These are phyloP conservation scores for Aphrophora alni DNA, from an alignment of 2,888 invertebrate species.

Conservation along the genomic window DNA sequence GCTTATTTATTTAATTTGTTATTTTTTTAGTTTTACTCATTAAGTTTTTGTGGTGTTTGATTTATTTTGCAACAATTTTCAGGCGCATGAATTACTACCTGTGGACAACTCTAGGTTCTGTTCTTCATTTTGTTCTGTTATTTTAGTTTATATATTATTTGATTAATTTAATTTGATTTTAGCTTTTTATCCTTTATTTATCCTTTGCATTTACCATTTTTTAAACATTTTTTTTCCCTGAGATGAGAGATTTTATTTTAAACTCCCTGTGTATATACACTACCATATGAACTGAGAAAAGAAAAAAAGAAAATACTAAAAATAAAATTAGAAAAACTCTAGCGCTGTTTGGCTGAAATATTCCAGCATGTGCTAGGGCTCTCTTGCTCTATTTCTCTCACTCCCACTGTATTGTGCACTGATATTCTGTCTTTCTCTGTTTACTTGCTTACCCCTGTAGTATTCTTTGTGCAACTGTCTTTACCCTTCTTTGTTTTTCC, in stretches of 20 bases:
- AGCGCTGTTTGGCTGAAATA: slow-evolving; percentile 34
- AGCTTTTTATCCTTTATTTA: not conserved
- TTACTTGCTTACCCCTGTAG: slow-evolving; percentile 34
- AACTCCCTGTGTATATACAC: not conserved
- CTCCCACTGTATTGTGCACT: not conserved
- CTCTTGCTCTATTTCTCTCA: slow-evolving; percentile 3
- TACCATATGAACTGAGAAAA: not conserved
- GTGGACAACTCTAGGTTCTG: not conserved
- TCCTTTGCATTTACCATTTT: not conserved
- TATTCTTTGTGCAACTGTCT: slow-evolving; percentile 38
- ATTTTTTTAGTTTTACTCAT: not conserved
- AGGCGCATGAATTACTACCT: not conserved
- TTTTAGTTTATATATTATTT: not conserved
- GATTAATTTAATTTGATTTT: not conserved
- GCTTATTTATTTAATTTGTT: not conserved
- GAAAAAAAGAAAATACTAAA: not conserved
- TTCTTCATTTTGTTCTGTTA: slow-evolving; percentile 10
- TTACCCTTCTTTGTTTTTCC: not conserved
- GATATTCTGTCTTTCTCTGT: slow-evolving; percentile 19
- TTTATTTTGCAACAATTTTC: slow-evolving; percentile 2
- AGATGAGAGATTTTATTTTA: not conserved
- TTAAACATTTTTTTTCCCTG: not conserved
- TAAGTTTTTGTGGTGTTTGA: slow-evolving; percentile 4
- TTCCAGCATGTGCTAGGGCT: slow-evolving; percentile 30
- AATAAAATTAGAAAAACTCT: not conserved